Conservation (phyloP, 2,797 vertebrate species). For the Aselliscus stoliczkanus region DNA sequence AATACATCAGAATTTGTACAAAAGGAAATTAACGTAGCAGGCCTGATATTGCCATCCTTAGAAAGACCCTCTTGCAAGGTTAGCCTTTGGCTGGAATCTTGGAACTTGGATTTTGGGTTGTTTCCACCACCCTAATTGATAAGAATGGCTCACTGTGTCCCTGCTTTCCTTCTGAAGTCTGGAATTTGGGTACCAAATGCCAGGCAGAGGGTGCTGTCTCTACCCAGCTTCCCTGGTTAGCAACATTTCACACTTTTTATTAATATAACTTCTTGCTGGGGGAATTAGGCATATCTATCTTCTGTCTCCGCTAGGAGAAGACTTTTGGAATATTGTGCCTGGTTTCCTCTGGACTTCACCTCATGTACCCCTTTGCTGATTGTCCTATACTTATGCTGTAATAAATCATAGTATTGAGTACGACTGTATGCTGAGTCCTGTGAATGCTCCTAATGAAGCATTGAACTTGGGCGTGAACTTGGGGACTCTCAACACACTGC, state of each 20-base stretch:
- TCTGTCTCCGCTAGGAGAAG: not conserved
- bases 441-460: not conserved
- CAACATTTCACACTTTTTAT: not conserved
- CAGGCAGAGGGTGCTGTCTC: not conserved
- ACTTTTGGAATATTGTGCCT: not conserved
- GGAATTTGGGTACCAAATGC: not conserved
- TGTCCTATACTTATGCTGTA: not conserved
- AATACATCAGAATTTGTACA: not conserved
- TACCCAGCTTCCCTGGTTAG: not conserved
- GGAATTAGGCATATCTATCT: not conserved
- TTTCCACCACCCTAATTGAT: not conserved
- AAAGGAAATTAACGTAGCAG: not conserved
- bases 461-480: not conserved
- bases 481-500: not conserved
- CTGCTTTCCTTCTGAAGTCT: not conserved
- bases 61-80: not conserved
- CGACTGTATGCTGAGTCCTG: not conserved
- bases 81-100: not conserved
- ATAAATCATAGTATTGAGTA: not conserved
- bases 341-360: not conserved
- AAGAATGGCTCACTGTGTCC: not conserved
- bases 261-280: not conserved
- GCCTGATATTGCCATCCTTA: not conserved
- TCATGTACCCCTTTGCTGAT: not conserved
- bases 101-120: not conserved